phyloP scores from a whole-genome alignment of 2,113 vertebrate species.

The Anser cygnoides region DNA sequence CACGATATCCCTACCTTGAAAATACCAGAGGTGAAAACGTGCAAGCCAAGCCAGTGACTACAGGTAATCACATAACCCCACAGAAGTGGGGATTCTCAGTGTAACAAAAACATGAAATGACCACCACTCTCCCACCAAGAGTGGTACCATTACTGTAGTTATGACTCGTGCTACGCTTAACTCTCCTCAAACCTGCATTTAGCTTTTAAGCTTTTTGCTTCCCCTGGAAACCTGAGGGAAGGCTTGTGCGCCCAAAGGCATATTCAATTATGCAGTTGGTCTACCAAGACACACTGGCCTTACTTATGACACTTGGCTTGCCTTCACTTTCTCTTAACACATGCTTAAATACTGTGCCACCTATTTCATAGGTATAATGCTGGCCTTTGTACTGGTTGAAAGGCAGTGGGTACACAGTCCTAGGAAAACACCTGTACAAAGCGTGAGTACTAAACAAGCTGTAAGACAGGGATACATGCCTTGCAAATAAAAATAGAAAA shows the following conservation, averaged over 20 bases:
- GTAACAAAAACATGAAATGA: not conserved
- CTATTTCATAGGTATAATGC: not conserved
- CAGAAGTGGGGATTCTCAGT: not conserved
- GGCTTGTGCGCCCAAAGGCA: not conserved
- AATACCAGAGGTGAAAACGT: not conserved
- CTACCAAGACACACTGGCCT: not conserved
- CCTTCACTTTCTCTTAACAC: not conserved
- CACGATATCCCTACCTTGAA: not conserved
- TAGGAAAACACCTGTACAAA: not conserved
- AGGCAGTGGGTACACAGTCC: not conserved
- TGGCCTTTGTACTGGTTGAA: not conserved
- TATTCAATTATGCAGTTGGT: not conserved
- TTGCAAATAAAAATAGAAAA: not conserved
- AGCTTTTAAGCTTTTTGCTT: not conserved
- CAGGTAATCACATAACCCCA: not conserved
- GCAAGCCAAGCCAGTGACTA: not conserved
- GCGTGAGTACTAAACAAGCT: not conserved
- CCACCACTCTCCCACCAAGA: not conserved
- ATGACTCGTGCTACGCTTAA: not conserved
- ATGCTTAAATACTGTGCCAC: not conserved
- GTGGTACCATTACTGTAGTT: not conserved
- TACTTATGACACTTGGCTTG: not conserved
- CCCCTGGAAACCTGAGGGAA: not conserved
- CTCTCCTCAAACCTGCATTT: not conserved
- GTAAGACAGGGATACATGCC: not conserved